Conservation (phyloP, 2,888 invertebrate species). For the Lycophotia porphyrea region DNA sequence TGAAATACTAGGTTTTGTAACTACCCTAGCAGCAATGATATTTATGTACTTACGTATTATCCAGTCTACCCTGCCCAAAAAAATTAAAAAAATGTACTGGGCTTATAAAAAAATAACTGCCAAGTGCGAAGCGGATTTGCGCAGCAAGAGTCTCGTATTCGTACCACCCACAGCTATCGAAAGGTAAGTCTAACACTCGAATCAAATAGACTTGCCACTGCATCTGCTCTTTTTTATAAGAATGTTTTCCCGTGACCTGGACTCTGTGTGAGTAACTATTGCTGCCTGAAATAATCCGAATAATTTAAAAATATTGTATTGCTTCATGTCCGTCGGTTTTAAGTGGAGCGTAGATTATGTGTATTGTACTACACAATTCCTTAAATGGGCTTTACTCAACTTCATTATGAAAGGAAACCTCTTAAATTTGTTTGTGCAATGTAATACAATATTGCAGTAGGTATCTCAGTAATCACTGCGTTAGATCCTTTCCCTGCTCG, state of each 20-base stretch:
- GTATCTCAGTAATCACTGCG: slow-evolving; percentile 67
- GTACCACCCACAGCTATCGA: not conserved
- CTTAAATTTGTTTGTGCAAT: slow-evolving; percentile 75
- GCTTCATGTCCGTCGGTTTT: slow-evolving; percentile 44
- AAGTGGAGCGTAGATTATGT: slow-evolving; percentile 61
- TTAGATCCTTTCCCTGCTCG: slow-evolving; percentile 72
- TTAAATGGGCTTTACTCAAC: slow-evolving; percentile 65
- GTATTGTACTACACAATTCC: slow-evolving; percentile 57
- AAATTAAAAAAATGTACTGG: not conserved
- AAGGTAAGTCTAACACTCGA: not conserved
- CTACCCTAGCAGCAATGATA: not conserved
- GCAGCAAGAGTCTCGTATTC: not conserved
- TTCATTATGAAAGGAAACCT: slow-evolving; percentile 72
- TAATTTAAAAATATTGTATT: slow-evolving; percentile 34
- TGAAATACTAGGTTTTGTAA: slow-evolving; percentile 29
- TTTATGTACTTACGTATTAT: not conserved
- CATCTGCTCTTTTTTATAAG: not conserved
- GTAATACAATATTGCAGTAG: slow-evolving; percentile 75
- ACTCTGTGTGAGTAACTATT: not conserved
- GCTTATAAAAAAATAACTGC: not conserved
- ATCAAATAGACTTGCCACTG: not conserved
- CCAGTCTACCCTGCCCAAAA: not conserved
- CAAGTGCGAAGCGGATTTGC: not conserved
- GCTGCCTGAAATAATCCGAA: slow-evolving; percentile 21
- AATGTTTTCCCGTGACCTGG: not conserved